Evolutionary conservation across 1,140 invertebrate species (phyloP).

Genomic region (Antheraea pernyi): DNA sequence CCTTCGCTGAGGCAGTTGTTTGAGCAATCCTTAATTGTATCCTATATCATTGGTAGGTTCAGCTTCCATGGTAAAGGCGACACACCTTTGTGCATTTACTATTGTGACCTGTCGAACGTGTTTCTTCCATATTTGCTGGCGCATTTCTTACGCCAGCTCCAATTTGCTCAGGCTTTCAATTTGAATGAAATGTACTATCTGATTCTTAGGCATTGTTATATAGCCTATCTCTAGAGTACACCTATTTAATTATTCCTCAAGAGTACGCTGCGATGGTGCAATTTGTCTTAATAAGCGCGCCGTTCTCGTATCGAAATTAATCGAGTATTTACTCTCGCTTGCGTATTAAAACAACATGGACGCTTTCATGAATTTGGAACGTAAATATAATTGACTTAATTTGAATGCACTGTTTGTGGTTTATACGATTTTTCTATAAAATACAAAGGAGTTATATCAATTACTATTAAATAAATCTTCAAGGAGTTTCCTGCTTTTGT

Average conservation of each 20-base stretch:
- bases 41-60: too few species aligned
- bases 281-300: slow-evolving; percentile 6
- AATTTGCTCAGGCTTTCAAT: neutral
- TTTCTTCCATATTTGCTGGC: too few species aligned
- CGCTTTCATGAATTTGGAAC: neutral
- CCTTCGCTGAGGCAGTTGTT: too few species aligned
- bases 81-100: too few species aligned
- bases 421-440: neutral
- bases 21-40: too few species aligned
- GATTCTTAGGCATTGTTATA: neutral
- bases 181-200: neutral
- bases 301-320: slow-evolving; percentile 2
- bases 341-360: neutral
- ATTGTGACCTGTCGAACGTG: too few species aligned
- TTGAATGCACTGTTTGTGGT: neutral
- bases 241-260: slow-evolving; percentile 4
- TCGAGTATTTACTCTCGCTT: neutral
- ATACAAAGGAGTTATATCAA: neutral
- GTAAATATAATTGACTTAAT: neutral
- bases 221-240: neutral
- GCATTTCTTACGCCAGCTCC: too few species aligned
- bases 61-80: too few species aligned
- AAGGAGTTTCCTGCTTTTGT: neutral
- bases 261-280: neutral
- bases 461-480: neutral